A percentile compares a stretch with the other conserved stretches of the same genome.
These are phyloP conservation scores for Brachynemurus nebulosus DNA, from an alignment of 2,888 invertebrate species.

Conservation along the genomic window DNA sequence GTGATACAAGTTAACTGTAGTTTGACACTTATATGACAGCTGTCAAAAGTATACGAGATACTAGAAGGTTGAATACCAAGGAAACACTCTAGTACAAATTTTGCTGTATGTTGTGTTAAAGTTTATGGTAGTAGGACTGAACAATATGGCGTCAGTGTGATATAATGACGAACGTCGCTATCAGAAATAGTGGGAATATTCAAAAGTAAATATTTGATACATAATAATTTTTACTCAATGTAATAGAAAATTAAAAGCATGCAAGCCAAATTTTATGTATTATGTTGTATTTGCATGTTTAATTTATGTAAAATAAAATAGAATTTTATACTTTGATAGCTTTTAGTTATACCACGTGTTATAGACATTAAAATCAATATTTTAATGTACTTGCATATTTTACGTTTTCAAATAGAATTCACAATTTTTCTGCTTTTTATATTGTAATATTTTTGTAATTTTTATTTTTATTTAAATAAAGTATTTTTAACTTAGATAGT, in stretches of 20 bases:
- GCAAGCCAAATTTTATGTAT: not conserved
- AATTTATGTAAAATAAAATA: not conserved
- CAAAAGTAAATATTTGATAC: conserved; percentile 2
- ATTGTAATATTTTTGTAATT: not conserved
- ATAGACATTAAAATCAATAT: conserved; percentile 1
- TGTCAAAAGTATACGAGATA: too few species aligned
- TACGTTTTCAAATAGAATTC: not conserved
- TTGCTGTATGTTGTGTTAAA: too few species aligned
- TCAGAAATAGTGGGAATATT: not conserved
- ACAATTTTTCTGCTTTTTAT: not conserved
- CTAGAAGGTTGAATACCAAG: too few species aligned
- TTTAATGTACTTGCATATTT: too few species aligned
- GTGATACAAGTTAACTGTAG: too few species aligned
- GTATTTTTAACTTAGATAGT: not conserved
- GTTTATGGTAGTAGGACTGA: too few species aligned
- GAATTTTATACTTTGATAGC: not conserved
- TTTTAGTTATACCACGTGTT: not conserved
- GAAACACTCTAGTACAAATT: too few species aligned
- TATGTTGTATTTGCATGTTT: not conserved
- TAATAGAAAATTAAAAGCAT: not conserved
- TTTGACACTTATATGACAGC: too few species aligned
- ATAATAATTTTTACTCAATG: not conserved
- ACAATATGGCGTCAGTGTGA: not conserved
- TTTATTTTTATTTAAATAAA: not conserved
- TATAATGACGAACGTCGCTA: not conserved